Evolutionary conservation across 2,797 vertebrate species (phyloP).

Genomic region (Thamnophis elegans): DNA sequence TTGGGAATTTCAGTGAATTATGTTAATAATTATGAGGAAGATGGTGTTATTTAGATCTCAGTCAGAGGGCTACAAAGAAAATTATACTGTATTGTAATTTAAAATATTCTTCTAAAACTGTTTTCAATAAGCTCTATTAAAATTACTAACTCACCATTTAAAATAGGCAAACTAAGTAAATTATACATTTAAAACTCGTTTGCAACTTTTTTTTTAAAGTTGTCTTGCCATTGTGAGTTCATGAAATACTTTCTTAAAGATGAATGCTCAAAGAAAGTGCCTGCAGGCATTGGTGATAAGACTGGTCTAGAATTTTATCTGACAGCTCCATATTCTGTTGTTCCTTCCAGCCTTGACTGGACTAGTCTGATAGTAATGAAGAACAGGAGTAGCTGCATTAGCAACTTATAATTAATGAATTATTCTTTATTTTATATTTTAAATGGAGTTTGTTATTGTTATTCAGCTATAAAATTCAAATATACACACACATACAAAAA

Average conservation of each 20-base stretch:
- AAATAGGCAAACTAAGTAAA: neutral
- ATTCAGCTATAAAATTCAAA: neutral
- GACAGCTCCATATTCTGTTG: slow-evolving; percentile 31
- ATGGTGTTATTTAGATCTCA: neutral
- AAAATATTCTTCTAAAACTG: neutral
- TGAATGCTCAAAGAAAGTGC: slow-evolving; percentile 16
- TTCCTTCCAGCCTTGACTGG: slow-evolving; percentile 32
- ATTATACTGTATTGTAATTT: neutral
- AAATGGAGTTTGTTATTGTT: neutral
- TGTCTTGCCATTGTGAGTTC: neutral
- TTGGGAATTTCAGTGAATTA: neutral
- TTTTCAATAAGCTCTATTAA: neutral
- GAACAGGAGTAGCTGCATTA: neutral
- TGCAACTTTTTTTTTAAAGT: neutral
- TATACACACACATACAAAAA: neutral
- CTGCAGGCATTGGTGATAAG: slow-evolving; percentile 30
- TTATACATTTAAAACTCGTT: neutral
- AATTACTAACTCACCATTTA: neutral
- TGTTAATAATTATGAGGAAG: neutral
- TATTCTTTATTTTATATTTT: neutral
- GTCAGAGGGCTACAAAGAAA: neutral
- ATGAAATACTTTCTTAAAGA: neutral
- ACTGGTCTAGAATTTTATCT: slow-evolving; percentile 48
- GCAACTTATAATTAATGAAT: neutral
- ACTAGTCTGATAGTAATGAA: slow-evolving; percentile 43